Base-by-base conservation (phyloP, 2,888 invertebrate species). In the Hylaea fasciaria region DNA sequence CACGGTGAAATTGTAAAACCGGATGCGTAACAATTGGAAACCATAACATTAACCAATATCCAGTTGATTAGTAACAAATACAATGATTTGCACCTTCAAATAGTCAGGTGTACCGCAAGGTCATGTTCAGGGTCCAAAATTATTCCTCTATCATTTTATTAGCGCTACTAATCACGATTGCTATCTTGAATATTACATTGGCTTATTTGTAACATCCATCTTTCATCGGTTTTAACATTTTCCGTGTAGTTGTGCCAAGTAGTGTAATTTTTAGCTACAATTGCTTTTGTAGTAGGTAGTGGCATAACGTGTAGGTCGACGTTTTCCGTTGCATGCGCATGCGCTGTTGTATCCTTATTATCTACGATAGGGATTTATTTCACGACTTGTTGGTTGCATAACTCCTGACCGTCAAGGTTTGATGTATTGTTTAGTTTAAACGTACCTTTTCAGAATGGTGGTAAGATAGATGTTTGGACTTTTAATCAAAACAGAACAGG, bases 181-280 rank as follows among this genome's bases (percentile, higher is more conserved):
- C 35, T 11, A 1, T 5, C 9, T 35, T 35, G 35, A 22, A 11
- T 35, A 11, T 35, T 35, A 35, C 9, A n/a, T 35, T 35, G 22
- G 5, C 5, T 22, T 22, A 22, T 22, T 22, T 22, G 22, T 3
- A 22, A 22, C 22, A 22, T 2, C 22, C 22, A 22, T 22, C 22
- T 22, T 22, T 22, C 22, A 5, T 43, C 50, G 28, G 9, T 9
- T 37, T n/a, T 10, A 28, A 28, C 22, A 39, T 49, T 50, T 57
- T 57, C 50, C 57, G 49, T 14, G n/a, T 44, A n/a, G 10, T 8
- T 11, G 14, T 57, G 57, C 57, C 57, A 57, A 57, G 28, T 28
- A 28, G 22, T 37, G 35, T 44, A 0, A 44, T 11, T 2, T 13
- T 13, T 17, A 22, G 8, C 44, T 56, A 29, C 41, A 41, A 41